Conservation (phyloP, 1,140 invertebrate species). For the Cyclargus thomasi region DNA sequence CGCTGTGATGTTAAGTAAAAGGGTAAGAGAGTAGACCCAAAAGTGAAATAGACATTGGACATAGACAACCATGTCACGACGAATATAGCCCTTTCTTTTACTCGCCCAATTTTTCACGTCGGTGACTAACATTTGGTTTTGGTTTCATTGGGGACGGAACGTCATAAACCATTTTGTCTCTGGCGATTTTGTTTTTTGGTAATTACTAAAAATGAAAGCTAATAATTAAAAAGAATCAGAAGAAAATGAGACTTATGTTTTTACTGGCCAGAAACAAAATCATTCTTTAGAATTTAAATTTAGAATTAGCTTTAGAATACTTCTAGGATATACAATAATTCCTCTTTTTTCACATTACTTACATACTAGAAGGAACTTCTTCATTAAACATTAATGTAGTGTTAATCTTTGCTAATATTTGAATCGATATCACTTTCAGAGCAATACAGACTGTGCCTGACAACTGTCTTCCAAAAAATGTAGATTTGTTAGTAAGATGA, state of each 20-base stretch:
- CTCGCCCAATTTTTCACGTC: background rate
- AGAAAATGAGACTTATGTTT: too few species aligned
- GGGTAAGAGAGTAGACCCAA: too few species aligned
- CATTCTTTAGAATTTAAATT: too few species aligned
- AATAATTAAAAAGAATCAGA: too few species aligned
- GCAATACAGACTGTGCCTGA: slow-evolving; percentile 69
- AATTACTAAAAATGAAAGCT: too few species aligned
- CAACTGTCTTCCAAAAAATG: slow-evolving; percentile 72
- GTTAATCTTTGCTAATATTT: slow-evolving; percentile 4
- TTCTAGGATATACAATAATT: background rate
- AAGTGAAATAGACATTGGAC: too few species aligned
- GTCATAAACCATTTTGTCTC: background rate
- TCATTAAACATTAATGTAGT: slow-evolving; percentile 12
- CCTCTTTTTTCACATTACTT: background rate
- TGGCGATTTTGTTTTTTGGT: background rate
- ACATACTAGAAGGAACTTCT: background rate
- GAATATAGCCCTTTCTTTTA: too few species aligned
- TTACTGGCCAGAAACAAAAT: too few species aligned
- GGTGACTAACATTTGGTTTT: slow-evolving; percentile 9
- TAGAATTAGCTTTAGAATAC: background rate
- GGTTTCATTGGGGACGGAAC: background rate
- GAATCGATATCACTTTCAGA: slow-evolving; percentile 48
- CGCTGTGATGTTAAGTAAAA: too few species aligned
- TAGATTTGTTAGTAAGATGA: slow-evolving; percentile 73
- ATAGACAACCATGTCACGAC: too few species aligned